Evolutionary conservation across 2,797 vertebrate species (phyloP).

Genomic region (Mormyrops attenuatus): DNA sequence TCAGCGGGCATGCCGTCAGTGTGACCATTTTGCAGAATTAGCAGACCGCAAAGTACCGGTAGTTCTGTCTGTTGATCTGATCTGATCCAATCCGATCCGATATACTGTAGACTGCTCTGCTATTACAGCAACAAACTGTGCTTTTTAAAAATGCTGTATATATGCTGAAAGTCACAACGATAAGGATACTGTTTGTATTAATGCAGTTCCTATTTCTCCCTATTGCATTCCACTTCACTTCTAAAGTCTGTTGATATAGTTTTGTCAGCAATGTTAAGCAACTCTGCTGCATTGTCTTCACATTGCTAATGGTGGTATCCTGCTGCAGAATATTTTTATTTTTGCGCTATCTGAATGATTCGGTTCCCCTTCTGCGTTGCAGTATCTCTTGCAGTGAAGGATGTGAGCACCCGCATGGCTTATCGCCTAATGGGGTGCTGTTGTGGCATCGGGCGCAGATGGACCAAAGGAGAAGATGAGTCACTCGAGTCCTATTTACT

Average conservation of each 20-base stretch:
- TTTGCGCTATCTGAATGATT: neutral
- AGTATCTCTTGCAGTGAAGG: neutral
- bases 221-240: neutral
- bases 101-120: neutral
- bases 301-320: neutral
- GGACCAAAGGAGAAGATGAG: neutral
- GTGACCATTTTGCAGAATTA: neutral
- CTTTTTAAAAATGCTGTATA: slow-evolving; percentile 1
- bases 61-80: neutral
- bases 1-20: neutral
- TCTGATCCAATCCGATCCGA: neutral
- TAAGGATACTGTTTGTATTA: neutral
- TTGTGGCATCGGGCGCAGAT: neutral
- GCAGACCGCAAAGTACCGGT: neutral
- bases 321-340: neutral
- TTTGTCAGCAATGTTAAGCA: neutral
- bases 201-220: neutral
- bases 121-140: neutral
- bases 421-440: neutral
- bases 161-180: neutral
- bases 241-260: neutral
- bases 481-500: neutral
- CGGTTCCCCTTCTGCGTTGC: neutral
- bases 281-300: neutral
- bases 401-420: neutral